phyloP scores from a whole-genome alignment of 2,888 invertebrate genomes.

The Ceramica pisi region DNA sequence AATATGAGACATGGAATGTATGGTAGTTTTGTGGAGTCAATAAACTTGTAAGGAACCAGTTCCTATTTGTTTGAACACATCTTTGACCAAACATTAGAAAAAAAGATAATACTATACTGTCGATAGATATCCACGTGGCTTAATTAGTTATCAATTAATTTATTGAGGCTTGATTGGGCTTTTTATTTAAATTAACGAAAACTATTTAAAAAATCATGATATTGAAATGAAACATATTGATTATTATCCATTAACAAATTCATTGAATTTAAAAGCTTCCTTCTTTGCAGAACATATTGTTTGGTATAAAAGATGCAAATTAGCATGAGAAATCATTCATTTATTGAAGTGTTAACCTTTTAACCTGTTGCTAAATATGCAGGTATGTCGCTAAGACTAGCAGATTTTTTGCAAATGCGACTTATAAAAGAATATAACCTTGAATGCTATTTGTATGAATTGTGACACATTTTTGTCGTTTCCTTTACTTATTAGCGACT shows the following conservation, averaged over 20 bases:
- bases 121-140: conserved; percentile 48
- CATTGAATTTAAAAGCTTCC: background rate
- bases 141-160: conserved; percentile 62
- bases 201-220: background rate
- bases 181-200: conserved; percentile 24
- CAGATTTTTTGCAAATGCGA: conserved; percentile 18
- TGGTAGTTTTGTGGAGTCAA: conserved; percentile 86
- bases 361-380: conserved; percentile 38
- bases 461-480: conserved; percentile 47
- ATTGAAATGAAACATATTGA: background rate
- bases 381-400: conserved; percentile 21
- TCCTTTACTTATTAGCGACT: conserved; percentile 37
- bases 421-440: conserved; percentile 35
- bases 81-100: conserved; percentile 77
- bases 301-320: conserved; percentile 8
- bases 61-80: conserved; percentile 87
- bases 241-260: background rate
- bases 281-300: background rate
- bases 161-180: conserved; percentile 43
- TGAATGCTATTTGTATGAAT: conserved; percentile 37
- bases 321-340: conserved; percentile 16
- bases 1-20: conserved; percentile 73
- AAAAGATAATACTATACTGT: conserved; percentile 65
- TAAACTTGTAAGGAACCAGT: conserved; percentile 86
- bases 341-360: conserved; percentile 36